Evolutionary conservation across 2,113 vertebrate species (phyloP).

Genomic region (Ameiurus melas): DNA sequence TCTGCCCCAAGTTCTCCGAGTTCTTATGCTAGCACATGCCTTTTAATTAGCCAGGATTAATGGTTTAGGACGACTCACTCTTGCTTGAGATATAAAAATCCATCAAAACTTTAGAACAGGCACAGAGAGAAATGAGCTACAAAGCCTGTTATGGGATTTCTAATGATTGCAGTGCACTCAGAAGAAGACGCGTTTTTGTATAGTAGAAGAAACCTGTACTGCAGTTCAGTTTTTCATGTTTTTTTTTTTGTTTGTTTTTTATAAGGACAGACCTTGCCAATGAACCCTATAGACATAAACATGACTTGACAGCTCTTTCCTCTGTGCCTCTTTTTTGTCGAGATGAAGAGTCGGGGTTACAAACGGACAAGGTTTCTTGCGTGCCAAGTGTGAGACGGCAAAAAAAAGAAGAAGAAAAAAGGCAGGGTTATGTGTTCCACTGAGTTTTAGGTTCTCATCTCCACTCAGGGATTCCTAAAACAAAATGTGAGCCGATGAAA

Average conservation of each 20-base stretch:
- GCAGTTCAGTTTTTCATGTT: slow-evolving; percentile 37
- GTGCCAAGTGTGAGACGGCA: slow-evolving; percentile 24
- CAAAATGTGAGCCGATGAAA: slow-evolving; percentile 22
- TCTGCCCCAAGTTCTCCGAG: slow-evolving; percentile 44
- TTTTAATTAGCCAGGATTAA: slow-evolving; percentile 51
- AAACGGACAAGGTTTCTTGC: slow-evolving; percentile 31
- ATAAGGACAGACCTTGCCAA: slow-evolving; percentile 34
- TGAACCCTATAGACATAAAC: slow-evolving; percentile 33
- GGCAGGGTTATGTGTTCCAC: slow-evolving; percentile 55
- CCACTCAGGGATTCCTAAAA: slow-evolving; percentile 16
- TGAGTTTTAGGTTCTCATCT: slow-evolving; percentile 58
- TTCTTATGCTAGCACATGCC: slow-evolving; percentile 33
- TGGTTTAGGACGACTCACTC: slow-evolving; percentile 42
- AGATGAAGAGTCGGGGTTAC: slow-evolving; percentile 38
- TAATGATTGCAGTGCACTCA: background rate
- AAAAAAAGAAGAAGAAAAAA: background rate
- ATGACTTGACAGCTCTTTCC: slow-evolving; percentile 40
- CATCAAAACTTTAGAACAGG: slow-evolving; percentile 41
- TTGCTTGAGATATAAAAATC: slow-evolving; percentile 42
- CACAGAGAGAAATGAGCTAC: slow-evolving; percentile 14
- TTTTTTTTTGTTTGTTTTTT: slow-evolving; percentile 24
- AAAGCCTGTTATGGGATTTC: background rate
- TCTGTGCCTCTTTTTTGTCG: slow-evolving; percentile 32
- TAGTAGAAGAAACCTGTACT: slow-evolving; percentile 28
- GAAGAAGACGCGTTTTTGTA: slow-evolving; percentile 31